Conservation (phyloP, 2,113 vertebrate species). For the Catharus fuscescens region DNA sequence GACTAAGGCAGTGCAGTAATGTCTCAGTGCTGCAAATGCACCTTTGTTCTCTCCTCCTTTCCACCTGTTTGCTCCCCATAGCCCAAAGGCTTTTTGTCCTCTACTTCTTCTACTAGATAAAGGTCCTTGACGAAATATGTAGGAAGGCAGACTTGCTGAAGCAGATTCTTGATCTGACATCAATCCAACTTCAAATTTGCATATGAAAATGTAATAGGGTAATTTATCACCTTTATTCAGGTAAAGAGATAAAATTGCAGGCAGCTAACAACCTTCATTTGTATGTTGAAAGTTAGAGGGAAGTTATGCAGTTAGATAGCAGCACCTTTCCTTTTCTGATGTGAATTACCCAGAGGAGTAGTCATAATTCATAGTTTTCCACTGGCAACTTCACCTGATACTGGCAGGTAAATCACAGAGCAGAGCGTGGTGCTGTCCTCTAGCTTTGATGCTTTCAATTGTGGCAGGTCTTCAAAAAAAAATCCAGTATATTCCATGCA, state of each 20-base stretch:
- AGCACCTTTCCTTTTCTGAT: neutral
- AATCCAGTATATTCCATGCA: neutral
- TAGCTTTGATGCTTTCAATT: neutral
- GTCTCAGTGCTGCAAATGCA: neutral
- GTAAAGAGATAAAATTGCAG: neutral
- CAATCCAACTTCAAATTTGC: constrained; percentile 15
- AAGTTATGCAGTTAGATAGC: neutral
- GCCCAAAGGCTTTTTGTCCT: neutral
- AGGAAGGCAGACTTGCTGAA: neutral
- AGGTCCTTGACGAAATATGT: neutral
- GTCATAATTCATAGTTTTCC: neutral
- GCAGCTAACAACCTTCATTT: constrained; percentile 18
- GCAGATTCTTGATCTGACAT: constrained; percentile 20
- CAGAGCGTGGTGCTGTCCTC: neutral
- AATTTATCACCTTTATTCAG: constrained; percentile 42
- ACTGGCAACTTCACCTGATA: neutral
- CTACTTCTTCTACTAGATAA: neutral
- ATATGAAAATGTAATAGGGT: constrained; percentile 23
- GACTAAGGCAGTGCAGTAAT: neutral
- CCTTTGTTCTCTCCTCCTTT: neutral
- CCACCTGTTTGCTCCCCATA: neutral
- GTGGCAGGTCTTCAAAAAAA: neutral
- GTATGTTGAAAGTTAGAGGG: neutral
- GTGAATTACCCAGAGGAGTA: neutral
- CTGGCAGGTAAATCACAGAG: neutral